phyloP scores from a whole-genome alignment of 2,797 vertebrate genomes.

The Chrysocyon brachyurus region DNA sequence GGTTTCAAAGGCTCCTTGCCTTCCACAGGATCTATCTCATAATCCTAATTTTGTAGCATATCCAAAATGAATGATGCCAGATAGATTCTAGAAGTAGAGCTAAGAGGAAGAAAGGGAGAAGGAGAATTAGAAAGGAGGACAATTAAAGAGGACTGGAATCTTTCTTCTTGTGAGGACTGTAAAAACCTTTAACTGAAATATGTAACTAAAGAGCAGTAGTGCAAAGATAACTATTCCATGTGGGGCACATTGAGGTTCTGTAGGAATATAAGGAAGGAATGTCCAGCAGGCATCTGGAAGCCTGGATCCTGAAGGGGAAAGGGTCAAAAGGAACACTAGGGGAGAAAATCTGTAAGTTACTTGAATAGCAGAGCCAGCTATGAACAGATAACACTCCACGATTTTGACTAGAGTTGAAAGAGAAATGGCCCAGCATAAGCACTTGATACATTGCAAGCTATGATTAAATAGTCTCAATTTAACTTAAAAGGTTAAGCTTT shows the following conservation, averaged over 20 bases:
- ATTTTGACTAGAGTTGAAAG: neutral
- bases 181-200: slow-evolving; percentile 46
- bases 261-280: neutral
- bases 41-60: neutral
- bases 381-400: neutral
- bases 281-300: neutral
- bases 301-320: neutral
- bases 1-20: neutral
- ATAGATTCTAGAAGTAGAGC: neutral
- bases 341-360: neutral
- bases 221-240: neutral
- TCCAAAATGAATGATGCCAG: neutral
- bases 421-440: neutral
- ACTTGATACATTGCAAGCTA: neutral
- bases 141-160: neutral
- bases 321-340: neutral
- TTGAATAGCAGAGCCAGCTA: neutral
- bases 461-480: neutral
- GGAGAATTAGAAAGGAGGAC: neutral
- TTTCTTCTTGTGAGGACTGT: neutral
- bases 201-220: neutral
- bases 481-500: slow-evolving; percentile 30
- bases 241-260: neutral
- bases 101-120: neutral
- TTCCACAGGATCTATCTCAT: neutral